Conservation (phyloP, 1,140 invertebrate genomes). For the Zaprionus ornatus region DNA sequence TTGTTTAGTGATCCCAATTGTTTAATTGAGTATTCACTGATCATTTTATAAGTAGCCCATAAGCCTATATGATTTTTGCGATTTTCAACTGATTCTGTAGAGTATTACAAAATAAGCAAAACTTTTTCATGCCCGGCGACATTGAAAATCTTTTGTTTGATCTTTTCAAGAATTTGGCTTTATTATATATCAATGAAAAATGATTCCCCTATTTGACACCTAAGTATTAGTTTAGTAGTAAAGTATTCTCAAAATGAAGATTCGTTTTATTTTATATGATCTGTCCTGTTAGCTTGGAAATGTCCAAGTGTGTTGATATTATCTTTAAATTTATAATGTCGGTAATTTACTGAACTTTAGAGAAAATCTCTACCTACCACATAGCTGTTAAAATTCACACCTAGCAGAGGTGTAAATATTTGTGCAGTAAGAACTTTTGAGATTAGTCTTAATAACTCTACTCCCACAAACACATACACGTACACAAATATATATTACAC, state of each 20-base stretch:
- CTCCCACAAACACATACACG: not conserved
- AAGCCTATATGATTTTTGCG: not conserved
- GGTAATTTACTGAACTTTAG: not conserved
- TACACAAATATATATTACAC: not conserved
- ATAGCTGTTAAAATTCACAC: constrained; percentile 19
- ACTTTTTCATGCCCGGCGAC: not conserved
- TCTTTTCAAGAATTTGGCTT: not conserved
- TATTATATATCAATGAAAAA: not conserved
- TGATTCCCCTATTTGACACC: not conserved
- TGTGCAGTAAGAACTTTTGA: not conserved
- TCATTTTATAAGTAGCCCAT: not conserved
- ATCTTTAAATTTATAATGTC: not conserved
- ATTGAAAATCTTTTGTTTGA: not conserved
- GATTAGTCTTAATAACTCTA: constrained; percentile 9
- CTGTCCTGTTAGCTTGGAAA: not conserved
- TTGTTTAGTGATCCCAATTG: not conserved
- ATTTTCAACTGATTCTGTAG: not conserved
- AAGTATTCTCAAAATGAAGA: no score
- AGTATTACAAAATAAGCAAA: not conserved
- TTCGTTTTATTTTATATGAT: no score
- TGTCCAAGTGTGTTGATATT: not conserved
- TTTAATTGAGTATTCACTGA: not conserved
- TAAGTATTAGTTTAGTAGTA: not conserved
- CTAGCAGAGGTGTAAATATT: constrained; percentile 11
- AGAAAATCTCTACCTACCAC: not conserved